Evolutionary conservation across 2,888 invertebrate genomes (phyloP).

Genomic region (Herminia tarsipennalis): DNA sequence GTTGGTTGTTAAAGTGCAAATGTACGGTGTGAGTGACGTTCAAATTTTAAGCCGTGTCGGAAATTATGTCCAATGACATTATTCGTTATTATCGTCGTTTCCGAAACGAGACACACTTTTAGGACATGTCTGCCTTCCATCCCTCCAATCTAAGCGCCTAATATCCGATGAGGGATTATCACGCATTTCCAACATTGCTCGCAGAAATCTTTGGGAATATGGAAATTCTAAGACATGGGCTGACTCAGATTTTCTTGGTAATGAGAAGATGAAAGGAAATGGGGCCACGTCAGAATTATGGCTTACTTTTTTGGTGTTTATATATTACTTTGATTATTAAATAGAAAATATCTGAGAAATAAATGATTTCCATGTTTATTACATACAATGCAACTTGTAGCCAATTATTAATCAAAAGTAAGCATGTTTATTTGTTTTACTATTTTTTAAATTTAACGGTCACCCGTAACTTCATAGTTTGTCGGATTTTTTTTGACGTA

Average conservation of each 20-base stretch:
- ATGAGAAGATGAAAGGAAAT: neutral
- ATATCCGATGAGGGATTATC: constrained; percentile 17
- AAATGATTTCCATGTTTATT: no score
- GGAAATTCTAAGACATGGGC: constrained; percentile 5
- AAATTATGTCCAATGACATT: constrained; percentile 16
- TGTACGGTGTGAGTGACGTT: constrained; percentile 4
- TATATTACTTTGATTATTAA: no score
- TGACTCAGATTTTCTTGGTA: constrained; percentile 4
- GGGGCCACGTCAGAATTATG: no score
- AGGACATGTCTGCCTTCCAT: constrained; percentile 7
- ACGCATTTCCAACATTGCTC: constrained; percentile 8
- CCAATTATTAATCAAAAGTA: no score
- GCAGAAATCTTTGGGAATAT: constrained; percentile 8
- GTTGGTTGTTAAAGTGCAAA: no score
- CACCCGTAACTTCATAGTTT: no score
- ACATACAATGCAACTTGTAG: no score
- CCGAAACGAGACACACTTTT: constrained; percentile 8
- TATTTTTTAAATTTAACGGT: no score
- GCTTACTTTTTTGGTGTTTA: no score
- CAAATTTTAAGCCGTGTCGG: constrained; percentile 16
- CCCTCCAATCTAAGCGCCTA: constrained; percentile 6
- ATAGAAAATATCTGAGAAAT: no score
- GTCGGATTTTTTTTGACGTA: no score
- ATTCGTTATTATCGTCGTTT: constrained; percentile 17
- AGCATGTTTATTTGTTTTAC: no score